phyloP scores from a whole-genome alignment of 2,113 vertebrate genomes.

The Phyllopteryx taeniolatus region DNA sequence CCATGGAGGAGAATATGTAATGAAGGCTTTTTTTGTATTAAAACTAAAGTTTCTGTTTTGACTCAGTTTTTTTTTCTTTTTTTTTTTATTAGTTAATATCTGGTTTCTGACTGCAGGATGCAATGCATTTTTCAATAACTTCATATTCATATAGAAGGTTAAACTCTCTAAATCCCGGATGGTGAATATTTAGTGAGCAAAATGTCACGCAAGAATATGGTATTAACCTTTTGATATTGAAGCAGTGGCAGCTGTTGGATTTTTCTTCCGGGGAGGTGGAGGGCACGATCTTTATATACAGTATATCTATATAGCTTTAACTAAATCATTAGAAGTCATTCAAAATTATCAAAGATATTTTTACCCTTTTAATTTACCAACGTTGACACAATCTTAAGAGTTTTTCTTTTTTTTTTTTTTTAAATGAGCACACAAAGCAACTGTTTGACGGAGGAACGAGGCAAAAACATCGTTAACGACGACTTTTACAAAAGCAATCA shows the following conservation, averaged over 20 bases:
- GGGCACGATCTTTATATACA: too few species aligned
- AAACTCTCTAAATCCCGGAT: slow-evolving; percentile 55
- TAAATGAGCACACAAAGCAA: too few species aligned
- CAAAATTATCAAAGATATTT: too few species aligned
- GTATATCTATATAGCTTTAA: too few species aligned
- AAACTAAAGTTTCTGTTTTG: slow-evolving; percentile 67
- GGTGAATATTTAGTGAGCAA: slow-evolving; percentile 62
- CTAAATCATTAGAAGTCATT: too few species aligned
- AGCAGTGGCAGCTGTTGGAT: background rate
- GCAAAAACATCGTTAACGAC: too few species aligned
- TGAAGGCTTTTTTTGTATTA: slow-evolving; percentile 64
- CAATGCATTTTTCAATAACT: slow-evolving; percentile 57
- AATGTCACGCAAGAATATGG: slow-evolving; percentile 65
- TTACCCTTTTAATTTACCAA: too few species aligned
- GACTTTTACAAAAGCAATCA: too few species aligned
- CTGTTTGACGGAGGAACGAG: too few species aligned
- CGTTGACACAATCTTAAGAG: too few species aligned
- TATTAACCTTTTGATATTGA: slow-evolving; percentile 61
- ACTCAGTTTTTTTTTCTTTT: slow-evolving; percentile 48
- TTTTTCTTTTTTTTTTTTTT: too few species aligned
- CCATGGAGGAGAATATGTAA: slow-evolving; percentile 61
- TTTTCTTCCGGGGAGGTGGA: too few species aligned
- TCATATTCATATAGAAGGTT: slow-evolving; percentile 55
- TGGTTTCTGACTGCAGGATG: slow-evolving; percentile 45
- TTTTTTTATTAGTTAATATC: slow-evolving; percentile 69